A percentile compares a stretch with the other conserved stretches of the same genome.
Conservation (phyloP, 2,797 vertebrate species). For the Cuniculus paca region DNA sequence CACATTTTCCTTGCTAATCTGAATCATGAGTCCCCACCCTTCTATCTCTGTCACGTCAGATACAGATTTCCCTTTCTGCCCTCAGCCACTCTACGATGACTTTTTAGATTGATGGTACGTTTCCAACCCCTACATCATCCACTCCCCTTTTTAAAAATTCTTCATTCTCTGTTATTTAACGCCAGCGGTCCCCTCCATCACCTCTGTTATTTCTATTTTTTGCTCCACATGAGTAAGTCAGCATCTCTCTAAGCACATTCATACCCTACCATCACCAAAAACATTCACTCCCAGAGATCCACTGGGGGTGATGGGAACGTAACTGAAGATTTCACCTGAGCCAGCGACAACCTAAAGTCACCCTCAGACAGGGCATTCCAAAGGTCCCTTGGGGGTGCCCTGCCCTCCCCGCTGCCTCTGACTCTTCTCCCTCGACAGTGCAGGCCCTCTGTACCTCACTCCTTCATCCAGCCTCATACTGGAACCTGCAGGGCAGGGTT, state of each 20-base stretch:
- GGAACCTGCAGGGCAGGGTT: not conserved
- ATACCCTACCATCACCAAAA: fast-evolving
- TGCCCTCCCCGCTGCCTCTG: too few relatives aligned
- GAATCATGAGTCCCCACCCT: not conserved
- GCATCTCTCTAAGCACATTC: not conserved
- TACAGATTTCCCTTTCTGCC: not conserved
- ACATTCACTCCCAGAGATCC: not conserved
- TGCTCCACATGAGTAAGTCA: not conserved
- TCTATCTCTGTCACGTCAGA: not conserved
- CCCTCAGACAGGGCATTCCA: not conserved
- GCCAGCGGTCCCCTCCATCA: not conserved
- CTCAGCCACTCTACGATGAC: not conserved
- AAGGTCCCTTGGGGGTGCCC: not conserved
- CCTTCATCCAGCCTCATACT: not conserved
- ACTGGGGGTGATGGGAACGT: not conserved
- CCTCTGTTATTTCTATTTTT: not conserved
- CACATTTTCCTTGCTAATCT: not conserved
- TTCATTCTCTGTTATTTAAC: not conserved
- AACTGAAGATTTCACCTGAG: not conserved
- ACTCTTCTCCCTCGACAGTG: not conserved
- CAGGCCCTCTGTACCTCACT: not conserved
- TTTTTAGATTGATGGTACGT: not conserved
- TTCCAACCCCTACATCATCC: not conserved
- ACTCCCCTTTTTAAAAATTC: not conserved
- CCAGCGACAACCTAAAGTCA: not conserved